Conservation (phyloP, 2,888 invertebrate genomes). For the Rhingia campestris region DNA sequence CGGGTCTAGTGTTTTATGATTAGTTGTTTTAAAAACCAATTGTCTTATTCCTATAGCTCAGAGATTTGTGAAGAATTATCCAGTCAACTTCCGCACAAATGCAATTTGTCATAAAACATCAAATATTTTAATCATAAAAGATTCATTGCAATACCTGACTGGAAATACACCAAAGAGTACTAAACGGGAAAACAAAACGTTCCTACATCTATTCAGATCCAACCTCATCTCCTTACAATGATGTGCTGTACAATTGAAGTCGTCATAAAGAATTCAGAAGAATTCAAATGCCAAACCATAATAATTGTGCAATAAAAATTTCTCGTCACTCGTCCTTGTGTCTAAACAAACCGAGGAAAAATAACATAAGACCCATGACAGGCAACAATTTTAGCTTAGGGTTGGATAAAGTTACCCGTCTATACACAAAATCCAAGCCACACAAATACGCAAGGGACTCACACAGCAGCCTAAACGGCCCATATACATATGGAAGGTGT, state of each 20-base stretch:
- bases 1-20: too few species aligned
- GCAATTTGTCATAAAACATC: conserved; percentile 52
- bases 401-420: conserved; percentile 52
- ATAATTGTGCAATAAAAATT: conserved; percentile 41
- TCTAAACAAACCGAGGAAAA: not conserved
- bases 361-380: conserved; percentile 30
- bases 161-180: not conserved
- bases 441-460: conserved; percentile 2
- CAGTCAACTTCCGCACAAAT: conserved; percentile 33
- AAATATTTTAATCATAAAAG: conserved; percentile 23
- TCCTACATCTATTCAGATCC: not conserved
- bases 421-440: conserved; percentile 21
- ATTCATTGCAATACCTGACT: conserved; percentile 21
- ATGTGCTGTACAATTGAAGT: conserved; percentile 52
- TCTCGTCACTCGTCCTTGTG: conserved; percentile 7
- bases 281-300: conserved; percentile 43
- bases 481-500: conserved; percentile 13
- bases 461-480: not conserved
- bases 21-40: too few species aligned
- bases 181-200: conserved; percentile 4
- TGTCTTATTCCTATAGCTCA: too few species aligned
- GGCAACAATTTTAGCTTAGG: conserved; percentile 41
- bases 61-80: conserved; percentile 14
- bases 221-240: conserved; percentile 9
- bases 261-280: conserved; percentile 57